Base-by-base conservation (phyloP, 2,888 invertebrate genomes). In the Yponomeuta plumbellus region DNA sequence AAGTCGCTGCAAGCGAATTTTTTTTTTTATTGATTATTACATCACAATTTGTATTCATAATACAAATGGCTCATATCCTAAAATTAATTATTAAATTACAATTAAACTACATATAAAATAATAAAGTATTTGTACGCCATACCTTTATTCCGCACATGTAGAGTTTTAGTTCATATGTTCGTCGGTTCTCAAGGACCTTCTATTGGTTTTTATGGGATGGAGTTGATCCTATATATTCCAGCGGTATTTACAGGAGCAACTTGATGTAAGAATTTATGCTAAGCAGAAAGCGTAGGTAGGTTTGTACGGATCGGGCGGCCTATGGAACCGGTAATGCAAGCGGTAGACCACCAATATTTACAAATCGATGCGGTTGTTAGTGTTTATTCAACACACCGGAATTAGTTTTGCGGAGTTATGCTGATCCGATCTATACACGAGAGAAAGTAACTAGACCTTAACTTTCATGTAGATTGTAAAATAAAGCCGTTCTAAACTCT, bases 191-290 rank as follows among this genome's bases (percentile, higher is more conserved):
- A 52, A 17, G 13, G 44, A 17, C 17, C 44, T 17, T 44, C 4
- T 44, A 44, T 44, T 17, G 3, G 44, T 4, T 17, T 52, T 13
- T 59, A 22, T 11, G 59, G 59, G 59, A 22, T 59, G 59, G 23
- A 59, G 21, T 22, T 59, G 11, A 59, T 23, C 21, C 21, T 21
- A 59, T 23, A 23, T 59, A 59, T 59, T 59, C 22, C 21, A 22
- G 23, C 59, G 23, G 11, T 59, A 23, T 59, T 59, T 59, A 59
- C 22, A 59, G 59, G 10, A 59, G 59, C 11, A 59, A 59, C 59
- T 21, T 23, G 59, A 22, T 59, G 59, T 59, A 59, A 58, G 58
- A 21, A 21, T 59, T 59, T 59, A 59, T 59, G 59, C 22, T 59
- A 59, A 59, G 23, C 23, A 59, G 23, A 21, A 13, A 21, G 59